Conservation (phyloP, 2,113 vertebrate species). For the Dolichallabes microphthalmus region DNA sequence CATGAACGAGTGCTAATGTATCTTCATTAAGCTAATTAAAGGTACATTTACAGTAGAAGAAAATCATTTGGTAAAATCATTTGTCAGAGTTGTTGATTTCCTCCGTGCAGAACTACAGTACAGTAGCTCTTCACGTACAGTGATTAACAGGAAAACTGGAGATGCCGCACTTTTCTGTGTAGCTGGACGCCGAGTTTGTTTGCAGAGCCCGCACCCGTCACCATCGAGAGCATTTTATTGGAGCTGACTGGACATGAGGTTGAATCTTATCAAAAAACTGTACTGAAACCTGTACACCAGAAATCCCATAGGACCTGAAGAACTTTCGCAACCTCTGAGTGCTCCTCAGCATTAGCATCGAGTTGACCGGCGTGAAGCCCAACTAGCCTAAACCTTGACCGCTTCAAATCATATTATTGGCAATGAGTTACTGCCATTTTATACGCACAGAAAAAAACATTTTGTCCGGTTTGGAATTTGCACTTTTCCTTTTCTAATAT, state of each 20-base stretch:
- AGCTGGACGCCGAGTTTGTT: background rate
- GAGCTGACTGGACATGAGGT: background rate
- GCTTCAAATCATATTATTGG: background rate
- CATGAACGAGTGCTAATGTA: background rate
- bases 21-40: background rate
- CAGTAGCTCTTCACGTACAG: background rate
- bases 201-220: background rate
- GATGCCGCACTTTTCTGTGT: background rate
- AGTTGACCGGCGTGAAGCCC: no score
- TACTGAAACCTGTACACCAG: background rate
- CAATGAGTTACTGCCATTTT: background rate
- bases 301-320: background rate
- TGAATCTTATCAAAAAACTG: background rate
- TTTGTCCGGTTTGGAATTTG: background rate
- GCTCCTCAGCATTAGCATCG: background rate
- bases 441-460: background rate
- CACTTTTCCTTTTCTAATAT: no score
- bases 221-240: background rate
- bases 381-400: background rate
- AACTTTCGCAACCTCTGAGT: background rate
- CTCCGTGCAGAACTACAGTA: background rate
- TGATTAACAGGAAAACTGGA: background rate
- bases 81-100: background rate
- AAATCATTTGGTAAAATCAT: background rate
- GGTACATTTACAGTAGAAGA: background rate